Conservation (phyloP, 2,888 invertebrate genomes). For the Bombylius discolor region DNA sequence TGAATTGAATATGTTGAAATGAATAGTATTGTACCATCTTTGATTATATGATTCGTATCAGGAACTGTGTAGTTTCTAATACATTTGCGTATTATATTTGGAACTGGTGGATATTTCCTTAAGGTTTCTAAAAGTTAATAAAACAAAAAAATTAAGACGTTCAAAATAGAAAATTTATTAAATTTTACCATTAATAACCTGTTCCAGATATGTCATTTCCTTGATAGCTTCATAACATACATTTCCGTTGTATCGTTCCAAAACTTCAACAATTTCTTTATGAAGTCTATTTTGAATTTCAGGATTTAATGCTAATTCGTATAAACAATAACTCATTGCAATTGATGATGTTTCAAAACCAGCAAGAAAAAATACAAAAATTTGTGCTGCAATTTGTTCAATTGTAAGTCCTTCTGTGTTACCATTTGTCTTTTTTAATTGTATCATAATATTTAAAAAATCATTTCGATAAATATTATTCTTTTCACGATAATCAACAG, state of each 20-base stretch:
- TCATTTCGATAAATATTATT: slow-evolving; percentile 21
- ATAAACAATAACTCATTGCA: slow-evolving; percentile 30
- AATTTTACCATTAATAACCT: slow-evolving; percentile 35
- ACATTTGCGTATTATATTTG: slow-evolving; percentile 36
- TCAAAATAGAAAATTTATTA: background rate
- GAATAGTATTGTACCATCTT: slow-evolving; percentile 40
- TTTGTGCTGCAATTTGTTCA: slow-evolving; percentile 30
- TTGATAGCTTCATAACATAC: slow-evolving; percentile 37
- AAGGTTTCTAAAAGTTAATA: slow-evolving; percentile 37
- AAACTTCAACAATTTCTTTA: slow-evolving; percentile 25
- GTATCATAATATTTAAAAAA: slow-evolving; percentile 22
- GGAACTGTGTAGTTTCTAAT: slow-evolving; percentile 38
- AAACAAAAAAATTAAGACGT: slow-evolving; percentile 3
- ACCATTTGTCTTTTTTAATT: slow-evolving; percentile 15
- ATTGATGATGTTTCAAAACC: slow-evolving; percentile 39
- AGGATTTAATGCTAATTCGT: slow-evolving; percentile 31
- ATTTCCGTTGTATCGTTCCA: slow-evolving; percentile 26
- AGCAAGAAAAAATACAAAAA: slow-evolving; percentile 36
- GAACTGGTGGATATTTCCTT: slow-evolving; percentile 42
- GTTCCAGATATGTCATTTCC: slow-evolving; percentile 40
- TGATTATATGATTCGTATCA: slow-evolving; percentile 35
- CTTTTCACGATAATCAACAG: slow-evolving; percentile 21
- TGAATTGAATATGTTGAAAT: slow-evolving; percentile 47
- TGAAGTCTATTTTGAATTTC: slow-evolving; percentile 31
- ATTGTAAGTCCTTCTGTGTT: background rate